These are phyloP conservation scores for Orius laevigatus DNA, from an alignment of 1,140 invertebrate species.

Conservation along the genomic window DNA sequence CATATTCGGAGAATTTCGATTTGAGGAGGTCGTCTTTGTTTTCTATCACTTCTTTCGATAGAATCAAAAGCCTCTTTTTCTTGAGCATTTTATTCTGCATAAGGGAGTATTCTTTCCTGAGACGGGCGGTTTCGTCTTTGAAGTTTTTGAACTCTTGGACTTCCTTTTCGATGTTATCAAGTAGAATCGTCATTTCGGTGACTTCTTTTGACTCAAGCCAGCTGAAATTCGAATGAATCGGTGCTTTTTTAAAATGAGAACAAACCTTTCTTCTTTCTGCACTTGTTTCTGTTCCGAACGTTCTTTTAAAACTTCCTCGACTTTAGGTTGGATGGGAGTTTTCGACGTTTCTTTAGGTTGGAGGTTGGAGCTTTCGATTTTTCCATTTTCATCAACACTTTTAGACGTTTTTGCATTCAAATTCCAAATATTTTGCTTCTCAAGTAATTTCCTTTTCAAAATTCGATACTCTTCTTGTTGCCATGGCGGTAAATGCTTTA, in stretches of 20 bases:
- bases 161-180: constrained; percentile 4
- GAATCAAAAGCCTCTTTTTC: constrained; percentile 1
- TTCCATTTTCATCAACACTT: too few species aligned
- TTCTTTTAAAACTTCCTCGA: too few species aligned
- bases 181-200: constrained; percentile 5
- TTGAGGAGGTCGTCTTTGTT: constrained; percentile 8
- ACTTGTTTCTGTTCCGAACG: too few species aligned
- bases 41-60: constrained; percentile 7
- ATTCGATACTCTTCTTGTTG: constrained; percentile 14
- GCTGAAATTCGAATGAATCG: constrained; percentile 3
- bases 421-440: neutral
- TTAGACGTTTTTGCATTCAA: too few species aligned
- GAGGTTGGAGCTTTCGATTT: too few species aligned
- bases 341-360: too few species aligned
- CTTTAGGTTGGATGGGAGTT: too few species aligned
- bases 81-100: constrained; percentile 5
- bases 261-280: neutral
- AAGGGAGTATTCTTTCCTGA: neutral
- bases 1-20: neutral
- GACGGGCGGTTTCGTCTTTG: neutral
- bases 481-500: constrained; percentile 9
- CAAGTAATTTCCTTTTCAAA: constrained; percentile 10
- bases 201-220: constrained; percentile 5
- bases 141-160: neutral
- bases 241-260: neutral